Percentiles rank a stretch among this genome's conserved stretches.
phyloP scores from a whole-genome alignment of 2,113 vertebrate genomes.

The Eubucco bourcierii region DNA sequence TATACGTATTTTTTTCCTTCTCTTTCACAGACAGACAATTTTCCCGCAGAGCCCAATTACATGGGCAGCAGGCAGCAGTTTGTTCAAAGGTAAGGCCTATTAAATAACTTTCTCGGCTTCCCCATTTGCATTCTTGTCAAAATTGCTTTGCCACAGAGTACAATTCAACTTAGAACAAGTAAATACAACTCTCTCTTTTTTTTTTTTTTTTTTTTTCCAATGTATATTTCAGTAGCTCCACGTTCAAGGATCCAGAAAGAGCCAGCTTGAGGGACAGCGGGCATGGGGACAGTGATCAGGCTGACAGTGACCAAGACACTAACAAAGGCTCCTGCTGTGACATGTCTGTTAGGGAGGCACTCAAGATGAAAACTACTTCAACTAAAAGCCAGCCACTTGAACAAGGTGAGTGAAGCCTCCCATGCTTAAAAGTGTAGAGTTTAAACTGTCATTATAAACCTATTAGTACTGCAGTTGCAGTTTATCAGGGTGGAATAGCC shows the following conservation, averaged over 20 bases:
- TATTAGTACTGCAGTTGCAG: slow-evolving; percentile 54
- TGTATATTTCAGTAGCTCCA: slow-evolving; percentile 90
- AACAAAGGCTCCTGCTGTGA: slow-evolving; percentile 99
- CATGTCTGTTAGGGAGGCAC: slow-evolving; percentile 98
- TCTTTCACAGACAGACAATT: slow-evolving; percentile 99
- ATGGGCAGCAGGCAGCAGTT: slow-evolving; percentile 99
- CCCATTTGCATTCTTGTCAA: slow-evolving; percentile 78
- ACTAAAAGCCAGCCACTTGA: slow-evolving; percentile 92
- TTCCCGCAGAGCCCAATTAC: slow-evolving; percentile 99
- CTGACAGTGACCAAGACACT: slow-evolving; percentile 99
- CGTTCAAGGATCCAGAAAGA: slow-evolving; percentile 98
- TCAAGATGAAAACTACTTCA: slow-evolving; percentile 96
- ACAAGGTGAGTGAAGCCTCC: slow-evolving; percentile 89
- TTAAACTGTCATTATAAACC: slow-evolving; percentile 56
- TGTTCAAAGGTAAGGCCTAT: slow-evolving; percentile 99
- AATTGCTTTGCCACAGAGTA: slow-evolving; percentile 79
- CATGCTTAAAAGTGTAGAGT: slow-evolving; percentile 39
- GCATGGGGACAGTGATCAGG: slow-evolving; percentile 99
- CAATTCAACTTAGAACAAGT: slow-evolving; percentile 73
- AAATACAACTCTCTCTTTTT: slow-evolving; percentile 73
- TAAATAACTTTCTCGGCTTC: slow-evolving; percentile 83
- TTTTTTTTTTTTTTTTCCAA: neutral
- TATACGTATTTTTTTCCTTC: slow-evolving; percentile 89
- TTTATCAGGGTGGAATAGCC: slow-evolving; percentile 81
- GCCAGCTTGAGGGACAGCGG: slow-evolving; percentile 99